phyloP scores from a whole-genome alignment of 2,888 invertebrate species.

The Conistra vaccinii region DNA sequence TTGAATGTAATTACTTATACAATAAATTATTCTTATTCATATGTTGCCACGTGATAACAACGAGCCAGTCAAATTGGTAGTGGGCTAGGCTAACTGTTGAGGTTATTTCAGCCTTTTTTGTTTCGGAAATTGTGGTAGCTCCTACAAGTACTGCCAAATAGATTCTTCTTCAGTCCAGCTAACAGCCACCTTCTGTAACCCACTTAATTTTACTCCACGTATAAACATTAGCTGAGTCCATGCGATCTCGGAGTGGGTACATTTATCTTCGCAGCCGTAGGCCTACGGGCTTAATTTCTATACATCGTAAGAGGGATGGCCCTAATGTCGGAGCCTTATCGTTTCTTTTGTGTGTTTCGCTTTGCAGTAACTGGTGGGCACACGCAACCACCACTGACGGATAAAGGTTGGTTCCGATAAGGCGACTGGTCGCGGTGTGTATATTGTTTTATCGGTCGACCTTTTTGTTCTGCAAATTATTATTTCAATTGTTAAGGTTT shows the following conservation, averaged over 20 bases:
- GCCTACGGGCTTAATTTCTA: slow-evolving; percentile 76
- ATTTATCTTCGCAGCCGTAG: slow-evolving; percentile 65
- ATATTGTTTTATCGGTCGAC: slow-evolving; percentile 6
- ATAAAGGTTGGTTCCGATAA: slow-evolving; percentile 53
- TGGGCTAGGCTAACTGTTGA: not conserved
- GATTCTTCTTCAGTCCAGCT: not conserved
- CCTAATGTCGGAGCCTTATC: slow-evolving; percentile 77
- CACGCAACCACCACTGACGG: slow-evolving; percentile 72
- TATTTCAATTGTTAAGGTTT: not conserved
- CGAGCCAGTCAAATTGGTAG: not conserved
- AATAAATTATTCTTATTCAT: too few species aligned
- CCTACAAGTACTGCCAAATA: not conserved
- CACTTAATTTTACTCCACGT: slow-evolving; percentile 54
- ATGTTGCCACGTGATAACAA: not conserved
- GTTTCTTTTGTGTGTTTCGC: slow-evolving; percentile 81
- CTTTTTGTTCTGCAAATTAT: not conserved
- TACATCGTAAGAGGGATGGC: slow-evolving; percentile 76
- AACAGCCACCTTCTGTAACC: slow-evolving; percentile 39
- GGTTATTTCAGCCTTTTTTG: not conserved
- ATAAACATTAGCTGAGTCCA: slow-evolving; percentile 62
- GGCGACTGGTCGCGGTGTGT: slow-evolving; percentile 26
- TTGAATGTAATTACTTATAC: too few species aligned
- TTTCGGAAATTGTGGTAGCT: not conserved
- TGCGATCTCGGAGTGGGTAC: slow-evolving; percentile 66
- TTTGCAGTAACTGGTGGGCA: slow-evolving; percentile 73